These are phyloP conservation scores for Ptychochromis oligacanthus DNA, from an alignment of 2,113 vertebrate genomes.

Conservation along the genomic window DNA sequence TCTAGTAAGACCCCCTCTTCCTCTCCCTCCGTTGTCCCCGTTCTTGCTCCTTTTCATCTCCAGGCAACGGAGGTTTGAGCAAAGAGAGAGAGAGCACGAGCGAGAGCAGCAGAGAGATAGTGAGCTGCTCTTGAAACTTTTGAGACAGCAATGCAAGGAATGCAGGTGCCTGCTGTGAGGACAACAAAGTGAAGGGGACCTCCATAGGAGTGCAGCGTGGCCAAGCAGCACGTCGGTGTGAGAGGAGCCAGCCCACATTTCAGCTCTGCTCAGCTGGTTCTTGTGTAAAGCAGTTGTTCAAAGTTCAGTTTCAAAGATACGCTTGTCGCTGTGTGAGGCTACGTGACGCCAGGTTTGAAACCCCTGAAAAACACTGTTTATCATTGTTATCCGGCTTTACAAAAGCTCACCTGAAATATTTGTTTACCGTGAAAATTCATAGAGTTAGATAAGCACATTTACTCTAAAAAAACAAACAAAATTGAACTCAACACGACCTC, in stretches of 20 bases:
- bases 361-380: neutral
- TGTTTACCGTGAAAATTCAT: neutral
- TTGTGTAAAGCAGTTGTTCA: constrained; percentile 48
- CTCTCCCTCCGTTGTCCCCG: constrained; percentile 58
- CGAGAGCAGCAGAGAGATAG: constrained; percentile 55
- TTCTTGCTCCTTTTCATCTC: constrained; percentile 69
- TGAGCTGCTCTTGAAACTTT: constrained; percentile 63
- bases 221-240: constrained; percentile 54
- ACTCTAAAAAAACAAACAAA: neutral
- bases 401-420: neutral
- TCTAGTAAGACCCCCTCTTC: constrained; percentile 47
- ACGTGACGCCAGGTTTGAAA: constrained; percentile 6
- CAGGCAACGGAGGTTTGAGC: constrained; percentile 63
- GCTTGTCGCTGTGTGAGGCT: neutral
- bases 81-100: constrained; percentile 18
- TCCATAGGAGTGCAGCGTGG: constrained; percentile 53
- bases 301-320: constrained; percentile 37
- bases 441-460: neutral
- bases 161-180: constrained; percentile 78
- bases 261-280: constrained; percentile 36
- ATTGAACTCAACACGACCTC: neutral
- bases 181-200: constrained; percentile 76
- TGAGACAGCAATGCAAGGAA: constrained; percentile 78
- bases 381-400: neutral
- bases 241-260: constrained; percentile 50